Evolutionary conservation across 2,797 vertebrate species (phyloP), one percentile per base, ranked within the genome.

Genomic region (Manis javanica): DNA sequence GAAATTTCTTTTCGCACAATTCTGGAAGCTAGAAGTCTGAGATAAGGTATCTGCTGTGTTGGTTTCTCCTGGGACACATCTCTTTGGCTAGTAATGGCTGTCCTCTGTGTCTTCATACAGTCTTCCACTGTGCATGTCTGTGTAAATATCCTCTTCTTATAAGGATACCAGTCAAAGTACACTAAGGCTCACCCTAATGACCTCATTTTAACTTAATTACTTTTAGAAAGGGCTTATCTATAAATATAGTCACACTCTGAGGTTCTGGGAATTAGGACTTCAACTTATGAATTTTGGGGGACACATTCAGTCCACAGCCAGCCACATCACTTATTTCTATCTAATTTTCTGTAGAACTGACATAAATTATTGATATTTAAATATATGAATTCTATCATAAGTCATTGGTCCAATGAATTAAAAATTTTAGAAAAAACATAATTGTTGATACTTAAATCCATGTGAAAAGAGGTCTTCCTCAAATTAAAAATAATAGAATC

Each of bases 401-500:
- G 23, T 83, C 42, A 81, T 51, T 46, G 71, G 15, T 66, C 10
- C 37, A 92, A 42, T 87, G 55, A 95, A 53, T 78, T 91, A 69
- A 93, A 75, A 71, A 12, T 59, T 61, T 69, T 26, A 26, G 29
- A 51, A 85, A 46, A 95, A 81, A 92, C 37, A 87, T 7, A 79
- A 55, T 68, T 53, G 51, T 66, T 92, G 59, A 85, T 87, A 74
- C 10, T n/a, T 39, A 61, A 81, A 66, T 55, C 53, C 26, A 77
- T 15, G 21, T 85, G 31, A 78, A 82, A 78, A 94, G 9, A 84
- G 14, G 26, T 69, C 11, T 92, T 79, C 37, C 8, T 81, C 51
- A 96, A 95, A 87, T 79, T n/a, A 92, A 90, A 92, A 63, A 42
- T 46, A 90, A 63, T 13, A 88, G 23, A 89, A 53, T 87, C 26